A percentile compares a stretch with the other conserved stretches of the same genome.
Evolutionary conservation across 2,888 invertebrate genomes (phyloP).

Genomic region (Caenorhabditis afra): DNA sequence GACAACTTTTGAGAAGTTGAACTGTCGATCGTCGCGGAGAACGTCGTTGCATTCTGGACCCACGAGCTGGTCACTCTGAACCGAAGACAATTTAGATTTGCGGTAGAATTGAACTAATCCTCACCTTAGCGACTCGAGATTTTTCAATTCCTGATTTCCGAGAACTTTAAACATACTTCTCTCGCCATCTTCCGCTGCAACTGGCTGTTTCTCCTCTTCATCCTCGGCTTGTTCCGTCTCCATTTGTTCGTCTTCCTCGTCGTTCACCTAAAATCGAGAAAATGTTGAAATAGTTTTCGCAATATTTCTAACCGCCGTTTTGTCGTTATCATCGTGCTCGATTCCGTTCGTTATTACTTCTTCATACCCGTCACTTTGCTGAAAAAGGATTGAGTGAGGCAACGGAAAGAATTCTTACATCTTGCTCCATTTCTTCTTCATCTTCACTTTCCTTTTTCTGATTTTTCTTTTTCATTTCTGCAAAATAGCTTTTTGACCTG

Average conservation of each 20-base stretch:
- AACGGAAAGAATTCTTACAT: neutral
- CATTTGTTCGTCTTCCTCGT: conserved; percentile 13
- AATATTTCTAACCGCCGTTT: too few species aligned
- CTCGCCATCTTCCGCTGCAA: conserved; percentile 2
- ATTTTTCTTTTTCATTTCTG: conserved; percentile 27
- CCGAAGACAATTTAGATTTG: conserved; percentile 11
- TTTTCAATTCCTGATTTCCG: conserved; percentile 55
- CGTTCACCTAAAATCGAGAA: neutral
- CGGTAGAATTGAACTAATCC: conserved; percentile 7
- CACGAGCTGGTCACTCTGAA: conserved; percentile 71
- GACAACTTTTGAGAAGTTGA: conserved; percentile 55
- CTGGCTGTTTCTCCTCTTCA: neutral
- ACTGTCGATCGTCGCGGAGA: conserved; percentile 67
- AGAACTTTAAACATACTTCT: conserved; percentile 53
- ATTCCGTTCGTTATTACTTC: neutral
- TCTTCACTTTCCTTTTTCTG: neutral
- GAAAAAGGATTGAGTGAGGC: neutral
- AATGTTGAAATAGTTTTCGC: neutral
- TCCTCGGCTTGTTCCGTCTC: conserved; percentile 21
- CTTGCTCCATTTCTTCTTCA: neutral
- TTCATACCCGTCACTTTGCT: neutral
- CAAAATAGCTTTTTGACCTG: neutral
- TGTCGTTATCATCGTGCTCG: neutral
- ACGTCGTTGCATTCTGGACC: conserved; percentile 71
- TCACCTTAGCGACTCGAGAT: conserved; percentile 61